A percentile compares a stretch with the other conserved stretches of the same genome.
Conservation (phyloP, 2,888 invertebrate genomes). For the Paralinhomoeus sp. region DNA sequence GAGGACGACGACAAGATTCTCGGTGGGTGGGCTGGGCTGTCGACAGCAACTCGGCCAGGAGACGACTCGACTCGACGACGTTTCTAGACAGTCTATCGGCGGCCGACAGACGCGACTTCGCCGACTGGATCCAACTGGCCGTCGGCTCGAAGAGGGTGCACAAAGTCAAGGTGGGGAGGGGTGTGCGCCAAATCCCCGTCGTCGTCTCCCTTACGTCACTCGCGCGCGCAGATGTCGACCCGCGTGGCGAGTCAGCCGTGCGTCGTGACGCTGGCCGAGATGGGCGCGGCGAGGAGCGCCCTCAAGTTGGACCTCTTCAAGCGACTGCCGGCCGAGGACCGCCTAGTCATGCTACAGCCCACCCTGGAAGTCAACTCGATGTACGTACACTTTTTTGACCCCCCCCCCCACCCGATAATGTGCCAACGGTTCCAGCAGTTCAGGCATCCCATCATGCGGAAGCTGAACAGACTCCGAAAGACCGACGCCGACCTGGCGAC, state of each 20-base stretch:
- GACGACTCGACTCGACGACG: neutral
- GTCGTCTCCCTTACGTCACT: neutral
- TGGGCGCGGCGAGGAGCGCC: constrained; percentile 86
- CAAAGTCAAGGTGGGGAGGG: constrained; percentile 49
- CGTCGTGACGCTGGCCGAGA: constrained; percentile 78
- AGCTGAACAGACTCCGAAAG: constrained; percentile 43
- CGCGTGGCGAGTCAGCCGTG: constrained; percentile 72
- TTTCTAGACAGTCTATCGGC: constrained; percentile 43
- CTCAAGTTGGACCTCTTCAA: constrained; percentile 43
- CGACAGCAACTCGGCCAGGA: too few species aligned
- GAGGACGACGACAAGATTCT: constrained; percentile 14
- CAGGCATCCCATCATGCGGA: constrained; percentile 27
- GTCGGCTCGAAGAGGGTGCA: constrained; percentile 49
- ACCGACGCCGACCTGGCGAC: constrained; percentile 56
- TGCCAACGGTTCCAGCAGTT: neutral
- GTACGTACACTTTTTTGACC: constrained; percentile 34
- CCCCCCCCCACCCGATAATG: neutral
- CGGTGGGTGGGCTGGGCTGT: too few species aligned
- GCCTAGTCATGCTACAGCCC: constrained; percentile 63
- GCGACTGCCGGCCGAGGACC: constrained; percentile 49
- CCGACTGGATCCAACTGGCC: constrained; percentile 51
- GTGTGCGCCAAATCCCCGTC: too few species aligned
- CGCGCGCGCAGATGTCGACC: constrained; percentile 46
- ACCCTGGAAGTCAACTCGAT: constrained; percentile 78
- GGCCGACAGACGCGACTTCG: constrained; percentile 50